These are phyloP conservation scores for Agriopis marginaria DNA, from an alignment of 2,888 invertebrate genomes.

Conservation along the genomic window DNA sequence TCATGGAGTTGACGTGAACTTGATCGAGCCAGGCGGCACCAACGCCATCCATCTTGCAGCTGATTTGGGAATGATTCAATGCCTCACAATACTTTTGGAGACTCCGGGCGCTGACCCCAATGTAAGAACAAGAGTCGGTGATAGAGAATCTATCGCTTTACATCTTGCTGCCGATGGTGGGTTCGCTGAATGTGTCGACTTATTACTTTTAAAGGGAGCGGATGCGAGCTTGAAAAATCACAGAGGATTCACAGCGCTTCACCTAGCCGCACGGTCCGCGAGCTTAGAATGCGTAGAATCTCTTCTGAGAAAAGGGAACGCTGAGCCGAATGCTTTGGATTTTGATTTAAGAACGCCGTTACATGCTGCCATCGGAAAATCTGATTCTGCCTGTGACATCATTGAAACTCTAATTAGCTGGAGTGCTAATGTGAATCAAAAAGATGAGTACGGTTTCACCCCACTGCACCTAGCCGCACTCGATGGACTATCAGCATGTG, in stretches of 20 bases:
- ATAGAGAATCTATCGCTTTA: conserved; percentile 91
- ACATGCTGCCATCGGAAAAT: conserved; percentile 94
- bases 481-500: conserved; percentile 94
- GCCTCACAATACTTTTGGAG: conserved; percentile 91
- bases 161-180: conserved; percentile 96
- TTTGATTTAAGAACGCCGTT: conserved; percentile 93
- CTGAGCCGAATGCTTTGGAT: conserved; percentile 93
- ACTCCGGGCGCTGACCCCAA: conserved; percentile 91
- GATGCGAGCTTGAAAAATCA: conserved; percentile 91
- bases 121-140: conserved; percentile 88
- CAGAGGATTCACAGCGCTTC: conserved; percentile 94
- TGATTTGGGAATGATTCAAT: conserved; percentile 92
- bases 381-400: conserved; percentile 92
- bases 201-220: conserved; percentile 91
- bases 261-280: conserved; percentile 93
- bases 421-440: conserved; percentile 93
- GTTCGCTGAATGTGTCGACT: conserved; percentile 92
- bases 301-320: conserved; percentile 90
- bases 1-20: conserved; percentile 91
- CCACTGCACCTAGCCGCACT: conserved; percentile 94
- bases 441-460: conserved; percentile 94
- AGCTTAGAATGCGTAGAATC: conserved; percentile 93
- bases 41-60: conserved; percentile 94
- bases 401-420: conserved; percentile 92
- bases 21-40: conserved; percentile 91